Conservation (phyloP, 2,113 vertebrate genomes). For the mouse (Mus musculus) region DNA sequence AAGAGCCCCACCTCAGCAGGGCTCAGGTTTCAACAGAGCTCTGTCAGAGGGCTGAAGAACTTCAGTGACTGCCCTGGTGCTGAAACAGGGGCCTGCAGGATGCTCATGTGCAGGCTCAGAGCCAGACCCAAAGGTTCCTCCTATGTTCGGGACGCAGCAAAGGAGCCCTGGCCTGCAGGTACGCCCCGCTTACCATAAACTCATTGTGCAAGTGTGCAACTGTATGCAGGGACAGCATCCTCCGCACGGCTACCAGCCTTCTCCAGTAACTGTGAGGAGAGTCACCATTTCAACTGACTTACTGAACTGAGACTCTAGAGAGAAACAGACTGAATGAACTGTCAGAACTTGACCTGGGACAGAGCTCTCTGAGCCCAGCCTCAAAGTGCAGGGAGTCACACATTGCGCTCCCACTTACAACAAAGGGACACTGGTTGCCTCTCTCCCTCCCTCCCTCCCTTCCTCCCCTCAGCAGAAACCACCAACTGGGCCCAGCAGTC, state of each 20-base stretch:
- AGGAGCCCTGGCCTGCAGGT: not conserved
- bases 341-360: not conserved
- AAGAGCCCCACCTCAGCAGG: not conserved
- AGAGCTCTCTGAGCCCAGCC: not conserved
- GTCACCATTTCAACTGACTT: not conserved
- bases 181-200: not conserved
- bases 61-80: not conserved
- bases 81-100: not conserved
- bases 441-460: not conserved
- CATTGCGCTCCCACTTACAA: fast-evolving
- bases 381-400: not conserved
- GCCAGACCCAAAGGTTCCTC: not conserved
- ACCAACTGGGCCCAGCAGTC: not conserved
- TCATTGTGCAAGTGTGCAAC: not conserved
- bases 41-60: not conserved
- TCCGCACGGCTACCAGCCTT: not conserved
- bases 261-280: not conserved
- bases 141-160: too few relatives aligned
- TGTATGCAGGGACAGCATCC: fast-evolving
- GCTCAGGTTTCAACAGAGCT: not conserved
- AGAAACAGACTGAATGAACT: not conserved
- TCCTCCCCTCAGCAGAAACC: not conserved
- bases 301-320: not conserved
- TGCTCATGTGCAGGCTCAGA: fast-evolving
- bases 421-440: too few relatives aligned